These are phyloP conservation scores for Barnardius zonarius DNA, from an alignment of 2,113 vertebrate species.

Conservation along the genomic window DNA sequence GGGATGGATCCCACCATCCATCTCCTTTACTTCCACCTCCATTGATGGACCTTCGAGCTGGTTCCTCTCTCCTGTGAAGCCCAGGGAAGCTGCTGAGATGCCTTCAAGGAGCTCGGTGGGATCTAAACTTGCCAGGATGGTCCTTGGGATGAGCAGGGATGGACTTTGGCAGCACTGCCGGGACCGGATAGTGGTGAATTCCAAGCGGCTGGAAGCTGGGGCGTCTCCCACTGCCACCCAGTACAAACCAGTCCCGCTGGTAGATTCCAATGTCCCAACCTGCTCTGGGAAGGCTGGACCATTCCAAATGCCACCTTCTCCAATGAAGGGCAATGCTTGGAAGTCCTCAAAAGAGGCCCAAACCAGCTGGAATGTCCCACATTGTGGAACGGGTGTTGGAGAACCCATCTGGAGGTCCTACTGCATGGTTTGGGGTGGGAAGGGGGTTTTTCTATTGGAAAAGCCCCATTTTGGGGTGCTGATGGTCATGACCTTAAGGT, in stretches of 20 bases:
- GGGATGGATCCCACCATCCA: background rate
- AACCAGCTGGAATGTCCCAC: background rate
- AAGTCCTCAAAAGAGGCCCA: background rate
- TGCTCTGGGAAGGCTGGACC: background rate
- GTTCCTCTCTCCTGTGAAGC: background rate
- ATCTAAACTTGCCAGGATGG: background rate
- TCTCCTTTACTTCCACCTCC: background rate
- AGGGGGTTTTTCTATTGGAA: background rate
- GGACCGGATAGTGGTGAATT: background rate
- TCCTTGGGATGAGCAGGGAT: background rate
- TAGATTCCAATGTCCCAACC: background rate
- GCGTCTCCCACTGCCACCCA: background rate
- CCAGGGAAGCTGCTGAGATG: background rate
- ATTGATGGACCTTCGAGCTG: rapidly evolving
- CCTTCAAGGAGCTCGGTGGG: background rate
- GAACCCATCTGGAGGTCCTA: background rate
- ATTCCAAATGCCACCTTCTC: background rate
- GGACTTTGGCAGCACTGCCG: background rate
- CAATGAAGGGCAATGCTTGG: background rate
- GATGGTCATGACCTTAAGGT: background rate
- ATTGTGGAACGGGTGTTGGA: rapidly evolving
- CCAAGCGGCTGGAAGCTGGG: background rate
- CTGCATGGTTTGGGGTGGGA: background rate
- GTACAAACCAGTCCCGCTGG: background rate
- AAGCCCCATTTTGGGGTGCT: rapidly evolving